Evolutionary conservation across 2,888 invertebrate genomes (phyloP).

Genomic region (Diaperis boleti): DNA sequence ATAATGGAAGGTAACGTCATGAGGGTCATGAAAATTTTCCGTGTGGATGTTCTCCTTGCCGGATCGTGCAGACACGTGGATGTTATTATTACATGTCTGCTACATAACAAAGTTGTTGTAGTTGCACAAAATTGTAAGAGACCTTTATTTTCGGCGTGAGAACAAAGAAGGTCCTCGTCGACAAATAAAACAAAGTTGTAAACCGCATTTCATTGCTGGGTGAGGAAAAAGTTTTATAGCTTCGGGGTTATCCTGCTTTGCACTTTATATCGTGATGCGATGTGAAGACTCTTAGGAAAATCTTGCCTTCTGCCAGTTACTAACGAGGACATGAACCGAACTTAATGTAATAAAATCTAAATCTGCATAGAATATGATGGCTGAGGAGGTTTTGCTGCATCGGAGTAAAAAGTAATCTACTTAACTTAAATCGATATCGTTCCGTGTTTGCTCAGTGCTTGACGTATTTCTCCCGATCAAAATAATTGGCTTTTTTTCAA

Average conservation of each 20-base stretch:
- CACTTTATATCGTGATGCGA: conserved; percentile 3
- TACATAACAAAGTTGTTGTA: background rate
- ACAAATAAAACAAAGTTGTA: conserved; percentile 25
- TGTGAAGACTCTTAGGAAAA: background rate
- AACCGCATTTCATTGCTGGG: conserved; percentile 1
- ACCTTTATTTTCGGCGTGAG: background rate
- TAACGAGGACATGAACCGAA: background rate
- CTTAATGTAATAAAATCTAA: background rate
- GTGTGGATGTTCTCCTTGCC: background rate
- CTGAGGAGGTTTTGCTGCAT: background rate
- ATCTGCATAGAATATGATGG: background rate
- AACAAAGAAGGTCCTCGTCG: conserved; percentile 2
- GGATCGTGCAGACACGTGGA: background rate
- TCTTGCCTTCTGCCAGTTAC: background rate
- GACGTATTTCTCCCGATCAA: conserved; percentile 24
- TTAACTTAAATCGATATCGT: conserved; percentile 19
- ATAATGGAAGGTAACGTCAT: too few species aligned
- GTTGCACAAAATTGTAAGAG: background rate
- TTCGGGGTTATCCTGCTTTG: conserved; percentile 3
- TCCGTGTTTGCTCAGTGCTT: conserved; percentile 21
- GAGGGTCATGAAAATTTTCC: background rate
- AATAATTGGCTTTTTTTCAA: conserved; percentile 11
- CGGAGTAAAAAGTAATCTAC: conserved; percentile 23
- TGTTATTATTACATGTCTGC: background rate
- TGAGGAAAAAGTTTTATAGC: conserved; percentile 10